Conservation (phyloP, 2,113 vertebrate species). For the Falco punctatus region DNA sequence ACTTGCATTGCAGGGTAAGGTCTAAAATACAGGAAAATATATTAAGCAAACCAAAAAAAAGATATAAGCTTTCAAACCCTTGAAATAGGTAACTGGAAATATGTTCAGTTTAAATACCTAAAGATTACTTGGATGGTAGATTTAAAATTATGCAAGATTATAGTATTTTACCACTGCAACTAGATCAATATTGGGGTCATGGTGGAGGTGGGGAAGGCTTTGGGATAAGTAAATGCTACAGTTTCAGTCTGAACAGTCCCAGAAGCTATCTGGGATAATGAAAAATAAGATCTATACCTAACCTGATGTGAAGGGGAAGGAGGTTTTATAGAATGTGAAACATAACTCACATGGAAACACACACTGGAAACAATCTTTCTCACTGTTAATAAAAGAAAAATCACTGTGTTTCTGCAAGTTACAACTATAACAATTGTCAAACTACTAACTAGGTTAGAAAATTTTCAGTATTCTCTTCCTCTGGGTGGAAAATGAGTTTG, state of each 20-base stretch:
- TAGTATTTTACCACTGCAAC: neutral
- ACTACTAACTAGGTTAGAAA: neutral
- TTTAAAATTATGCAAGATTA: neutral
- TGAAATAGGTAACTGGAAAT: neutral
- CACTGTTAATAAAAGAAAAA: neutral
- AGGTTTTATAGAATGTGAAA: neutral
- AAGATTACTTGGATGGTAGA: neutral
- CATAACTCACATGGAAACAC: neutral
- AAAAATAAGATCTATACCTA: conserved; percentile 13
- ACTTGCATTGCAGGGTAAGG: neutral
- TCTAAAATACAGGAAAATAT: neutral
- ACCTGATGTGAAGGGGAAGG: neutral
- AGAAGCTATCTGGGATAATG: conserved; percentile 28
- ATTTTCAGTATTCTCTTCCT: neutral
- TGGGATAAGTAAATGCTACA: conserved; percentile 18
- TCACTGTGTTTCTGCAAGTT: neutral
- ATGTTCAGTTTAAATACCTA: neutral
- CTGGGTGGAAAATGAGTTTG: neutral
- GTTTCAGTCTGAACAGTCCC: conserved; percentile 29
- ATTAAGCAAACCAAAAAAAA: neutral
- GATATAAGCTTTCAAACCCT: neutral
- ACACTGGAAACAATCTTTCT: neutral
- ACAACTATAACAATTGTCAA: neutral
- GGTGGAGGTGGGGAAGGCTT: neutral
- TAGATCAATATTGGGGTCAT: neutral